Evolutionary conservation across 2,888 invertebrate species (phyloP).

Genomic region (Rhagonycha lutea): DNA sequence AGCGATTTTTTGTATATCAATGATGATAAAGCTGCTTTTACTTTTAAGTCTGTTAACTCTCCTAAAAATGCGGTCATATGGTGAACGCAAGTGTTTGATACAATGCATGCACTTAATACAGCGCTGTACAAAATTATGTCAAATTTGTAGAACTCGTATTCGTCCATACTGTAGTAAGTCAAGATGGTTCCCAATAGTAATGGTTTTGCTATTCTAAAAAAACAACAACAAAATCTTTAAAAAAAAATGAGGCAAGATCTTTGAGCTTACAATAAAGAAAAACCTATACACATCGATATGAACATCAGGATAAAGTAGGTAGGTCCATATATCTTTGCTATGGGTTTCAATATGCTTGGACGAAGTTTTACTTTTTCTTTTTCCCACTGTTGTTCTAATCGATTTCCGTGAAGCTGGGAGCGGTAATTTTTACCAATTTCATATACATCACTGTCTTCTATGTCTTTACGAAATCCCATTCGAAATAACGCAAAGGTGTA

Average conservation of each 20-base stretch:
- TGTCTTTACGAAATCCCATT: background rate
- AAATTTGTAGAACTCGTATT: background rate
- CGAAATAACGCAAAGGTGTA: background rate
- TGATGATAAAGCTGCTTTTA: constrained; percentile 66
- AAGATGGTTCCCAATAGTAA: background rate
- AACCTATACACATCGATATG: background rate
- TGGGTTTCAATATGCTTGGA: background rate
- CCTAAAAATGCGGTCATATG: background rate
- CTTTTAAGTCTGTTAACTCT: background rate
- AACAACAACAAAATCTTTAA: background rate
- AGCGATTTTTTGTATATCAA: constrained; percentile 74
- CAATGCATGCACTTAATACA: background rate
- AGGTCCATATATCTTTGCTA: background rate
- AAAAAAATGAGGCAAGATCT: background rate
- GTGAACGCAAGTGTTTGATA: background rate
- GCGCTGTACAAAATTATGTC: background rate
- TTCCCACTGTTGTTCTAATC: background rate
- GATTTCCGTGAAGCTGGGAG: background rate
- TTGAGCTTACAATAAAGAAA: background rate
- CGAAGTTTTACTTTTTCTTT: background rate
- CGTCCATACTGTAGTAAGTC: background rate
- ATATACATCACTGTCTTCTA: background rate
- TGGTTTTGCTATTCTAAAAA: background rate
- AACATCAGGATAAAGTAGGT: background rate
- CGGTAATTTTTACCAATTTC: background rate